A percentile compares a stretch with the other conserved stretches of the same genome.
phyloP scores from a whole-genome alignment of 2,113 vertebrate genomes.

The Typhlomys cinereus region DNA sequence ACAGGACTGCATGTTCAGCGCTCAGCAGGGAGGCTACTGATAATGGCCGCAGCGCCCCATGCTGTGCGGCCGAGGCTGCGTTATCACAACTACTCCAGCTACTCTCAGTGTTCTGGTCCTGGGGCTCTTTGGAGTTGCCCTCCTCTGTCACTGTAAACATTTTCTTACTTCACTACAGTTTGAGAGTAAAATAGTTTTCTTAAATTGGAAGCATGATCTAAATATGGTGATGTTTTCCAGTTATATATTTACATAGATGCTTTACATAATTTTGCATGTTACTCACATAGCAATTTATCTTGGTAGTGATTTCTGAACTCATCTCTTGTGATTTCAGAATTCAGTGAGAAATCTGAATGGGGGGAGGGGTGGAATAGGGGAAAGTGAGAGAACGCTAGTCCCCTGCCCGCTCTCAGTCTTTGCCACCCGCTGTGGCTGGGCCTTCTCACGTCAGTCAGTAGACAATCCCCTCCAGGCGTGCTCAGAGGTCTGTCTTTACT shows the following conservation, averaged over 20 bases:
- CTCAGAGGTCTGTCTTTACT: too few relatives aligned
- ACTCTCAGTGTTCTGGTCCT: background rate
- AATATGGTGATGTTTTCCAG: background rate
- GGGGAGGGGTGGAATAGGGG: too few relatives aligned
- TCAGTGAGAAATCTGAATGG: background rate
- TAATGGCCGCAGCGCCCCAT: background rate
- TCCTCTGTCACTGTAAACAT: too few relatives aligned
- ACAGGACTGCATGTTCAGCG: background rate
- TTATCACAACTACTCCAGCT: background rate
- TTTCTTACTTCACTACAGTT: constrained; percentile 7
- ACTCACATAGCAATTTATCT: background rate
- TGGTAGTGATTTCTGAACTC: background rate
- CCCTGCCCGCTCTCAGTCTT: too few relatives aligned
- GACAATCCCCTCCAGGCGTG: too few relatives aligned
- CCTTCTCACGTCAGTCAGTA: too few relatives aligned
- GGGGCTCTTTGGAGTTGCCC: too few relatives aligned
- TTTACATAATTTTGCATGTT: background rate
- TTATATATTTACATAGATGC: background rate
- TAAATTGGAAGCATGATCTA: background rate
- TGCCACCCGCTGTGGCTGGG: too few relatives aligned
- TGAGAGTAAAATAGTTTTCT: constrained; percentile 24
- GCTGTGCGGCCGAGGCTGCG: background rate
- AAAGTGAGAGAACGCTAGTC: too few relatives aligned
- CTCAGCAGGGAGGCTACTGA: rapidly evolving
- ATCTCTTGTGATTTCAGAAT: background rate